Evolutionary conservation across 2,888 invertebrate species (phyloP).

Genomic region (Callosobruchus maculatus): DNA sequence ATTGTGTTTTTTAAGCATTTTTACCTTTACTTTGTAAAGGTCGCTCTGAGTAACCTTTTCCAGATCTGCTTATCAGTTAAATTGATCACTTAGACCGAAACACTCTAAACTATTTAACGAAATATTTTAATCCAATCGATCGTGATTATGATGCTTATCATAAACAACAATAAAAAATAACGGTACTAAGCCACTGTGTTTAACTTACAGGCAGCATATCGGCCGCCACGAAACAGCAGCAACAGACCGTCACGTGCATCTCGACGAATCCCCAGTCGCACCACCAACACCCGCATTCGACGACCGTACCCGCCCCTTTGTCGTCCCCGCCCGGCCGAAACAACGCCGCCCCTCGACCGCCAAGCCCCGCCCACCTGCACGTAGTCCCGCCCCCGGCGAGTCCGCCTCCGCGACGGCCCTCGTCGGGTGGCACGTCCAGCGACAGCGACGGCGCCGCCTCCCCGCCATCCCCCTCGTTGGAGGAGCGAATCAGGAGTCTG

Average conservation of each 20-base stretch:
- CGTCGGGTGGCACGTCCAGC: slow-evolving; percentile 67
- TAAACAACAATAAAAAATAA: too few species aligned
- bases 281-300: neutral
- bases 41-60: too few species aligned
- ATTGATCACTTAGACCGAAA: too few species aligned
- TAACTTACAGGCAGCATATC: slow-evolving; percentile 38
- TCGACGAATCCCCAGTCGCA: neutral
- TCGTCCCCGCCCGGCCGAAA: neutral
- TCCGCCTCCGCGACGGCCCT: slow-evolving; percentile 66
- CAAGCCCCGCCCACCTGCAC: slow-evolving; percentile 36
- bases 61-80: too few species aligned
- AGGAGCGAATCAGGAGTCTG: slow-evolving; percentile 86
- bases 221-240: slow-evolving; percentile 29
- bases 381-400: slow-evolving; percentile 57
- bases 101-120: too few species aligned
- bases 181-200: too few species aligned
- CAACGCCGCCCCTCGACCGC: slow-evolving; percentile 37
- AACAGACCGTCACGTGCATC: neutral
- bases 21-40: too few species aligned
- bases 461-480: slow-evolving; percentile 73
- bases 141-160: too few species aligned
- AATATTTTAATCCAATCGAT: too few species aligned
- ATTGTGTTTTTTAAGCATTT: too few species aligned
- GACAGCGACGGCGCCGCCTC: slow-evolving; percentile 38
- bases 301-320: neutral